A percentile compares a stretch with the other conserved stretches of the same genome.
These are phyloP conservation scores for Eutolmus rufibarbis DNA, from an alignment of 2,888 invertebrate genomes.

Conservation along the genomic window DNA sequence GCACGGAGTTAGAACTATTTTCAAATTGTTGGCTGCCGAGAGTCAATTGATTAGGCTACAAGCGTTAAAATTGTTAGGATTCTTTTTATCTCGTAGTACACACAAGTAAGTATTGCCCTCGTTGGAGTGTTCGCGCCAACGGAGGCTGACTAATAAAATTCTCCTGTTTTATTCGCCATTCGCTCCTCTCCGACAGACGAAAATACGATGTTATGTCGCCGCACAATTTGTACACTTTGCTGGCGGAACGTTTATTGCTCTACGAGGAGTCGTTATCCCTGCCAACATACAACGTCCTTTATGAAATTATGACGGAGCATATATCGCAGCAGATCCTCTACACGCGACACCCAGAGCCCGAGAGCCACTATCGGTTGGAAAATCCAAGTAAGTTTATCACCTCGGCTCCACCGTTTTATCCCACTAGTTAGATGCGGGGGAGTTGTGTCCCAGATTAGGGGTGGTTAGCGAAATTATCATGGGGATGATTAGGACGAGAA, in stretches of 20 bases:
- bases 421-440: neutral
- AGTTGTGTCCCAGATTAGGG: neutral
- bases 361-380: slow-evolving; percentile 92
- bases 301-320: slow-evolving; percentile 98
- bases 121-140: neutral
- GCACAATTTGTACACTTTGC: slow-evolving; percentile 95
- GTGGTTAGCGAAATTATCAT: neutral
- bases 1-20: slow-evolving; percentile 94
- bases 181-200: slow-evolving; percentile 68
- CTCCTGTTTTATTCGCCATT: slow-evolving; percentile 36
- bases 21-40: slow-evolving; percentile 94
- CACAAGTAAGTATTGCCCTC: slow-evolving; percentile 78
- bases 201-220: slow-evolving; percentile 99
- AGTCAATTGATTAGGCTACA: slow-evolving; percentile 96
- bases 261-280: slow-evolving; percentile 90
- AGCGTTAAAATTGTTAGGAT: slow-evolving; percentile 94
- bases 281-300: slow-evolving; percentile 97
- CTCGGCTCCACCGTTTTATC: neutral
- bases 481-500: neutral
- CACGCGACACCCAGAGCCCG: slow-evolving; percentile 93
- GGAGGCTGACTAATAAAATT: neutral
- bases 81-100: slow-evolving; percentile 97
- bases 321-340: slow-evolving; percentile 94
- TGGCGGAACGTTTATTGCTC: slow-evolving; percentile 89
- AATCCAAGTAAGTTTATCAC: slow-evolving; percentile 83